Conservation (phyloP, 2,888 invertebrate genomes). For the Catotricha subobsoleta region DNA sequence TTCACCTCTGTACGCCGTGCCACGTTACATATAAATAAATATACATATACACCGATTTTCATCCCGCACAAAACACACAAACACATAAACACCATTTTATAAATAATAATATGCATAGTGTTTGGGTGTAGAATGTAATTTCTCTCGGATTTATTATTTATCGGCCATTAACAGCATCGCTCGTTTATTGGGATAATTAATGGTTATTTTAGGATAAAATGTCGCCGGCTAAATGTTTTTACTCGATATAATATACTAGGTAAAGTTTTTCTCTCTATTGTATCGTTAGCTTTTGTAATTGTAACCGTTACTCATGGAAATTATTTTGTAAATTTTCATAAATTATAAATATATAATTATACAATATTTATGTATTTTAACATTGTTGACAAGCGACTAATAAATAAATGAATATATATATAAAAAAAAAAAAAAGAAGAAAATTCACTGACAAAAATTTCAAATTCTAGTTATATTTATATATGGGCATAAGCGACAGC, state of each 20-base stretch:
- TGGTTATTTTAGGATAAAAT: slow-evolving; percentile 16
- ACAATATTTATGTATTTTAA: slow-evolving; percentile 4
- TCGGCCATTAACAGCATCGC: slow-evolving; percentile 17
- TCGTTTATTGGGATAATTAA: slow-evolving; percentile 16
- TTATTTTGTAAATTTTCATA: slow-evolving; percentile 4
- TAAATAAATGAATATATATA: slow-evolving; percentile 2
- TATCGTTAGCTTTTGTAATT: background rate
- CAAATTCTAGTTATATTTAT: no score
- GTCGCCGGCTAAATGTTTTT: slow-evolving; percentile 11
- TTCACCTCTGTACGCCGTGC: slow-evolving; percentile 2
- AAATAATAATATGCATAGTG: no score
- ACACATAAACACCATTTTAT: no score
- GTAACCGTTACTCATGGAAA: no score
- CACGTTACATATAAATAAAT: slow-evolving; percentile 1
- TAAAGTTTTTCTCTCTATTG: background rate
- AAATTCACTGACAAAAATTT: no score
- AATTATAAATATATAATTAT: slow-evolving; percentile 4
- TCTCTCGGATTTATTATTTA: slow-evolving; percentile 15
- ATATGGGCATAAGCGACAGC: no score
- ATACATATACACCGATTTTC: no score
- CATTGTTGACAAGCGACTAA: slow-evolving; percentile 4
- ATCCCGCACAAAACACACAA: no score
- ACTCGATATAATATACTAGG: background rate
- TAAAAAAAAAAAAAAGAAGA: no score
- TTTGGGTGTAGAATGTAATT: slow-evolving; percentile 7